Base-by-base conservation (phyloP, 2,888 invertebrate species). In the Drosophila peninsularis region DNA sequence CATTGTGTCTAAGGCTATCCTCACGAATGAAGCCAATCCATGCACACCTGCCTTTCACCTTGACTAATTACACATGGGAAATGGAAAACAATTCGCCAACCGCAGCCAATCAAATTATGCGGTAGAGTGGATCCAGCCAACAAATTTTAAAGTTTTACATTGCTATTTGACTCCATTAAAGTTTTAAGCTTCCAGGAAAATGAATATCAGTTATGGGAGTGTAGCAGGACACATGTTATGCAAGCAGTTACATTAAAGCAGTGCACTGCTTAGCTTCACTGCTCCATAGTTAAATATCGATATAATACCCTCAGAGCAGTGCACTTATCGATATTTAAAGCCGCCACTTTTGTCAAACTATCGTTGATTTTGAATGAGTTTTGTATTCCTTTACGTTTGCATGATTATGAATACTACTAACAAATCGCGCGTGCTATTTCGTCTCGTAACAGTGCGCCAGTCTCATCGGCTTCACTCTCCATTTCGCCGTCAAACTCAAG, bases 61-160 rank as follows among this genome's bases (percentile, higher is more conserved):
- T 47, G 7, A 39, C 14, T 4, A 68, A 34, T 49, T 44, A 1
- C 10, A 10, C 10, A n/a, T n/a, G n/a, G 27, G 21, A 30, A 52
- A 19, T 24, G 49, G 17, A 47, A 4, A 41, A 27, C 3, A 14
- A 1, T 0, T n/a, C 7, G 11, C 41, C 9, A 42, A 14, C 27
- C 61, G 7, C 10, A 21, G 13, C 49, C 6, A 63, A 63, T 63
- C 6, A n/a, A 21, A 32, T 63, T 60, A 42, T 17, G 34, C 19
- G 6, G 0, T 19, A 30, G 30, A 30, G 45, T 41, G 49, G 17
- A 61, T 32, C 4, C 30, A n/a, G 5, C 1, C 21, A 5, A n/a
- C 6, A 19, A 30, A 27, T 5, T 2, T 10, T 3, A 21, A 36
- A n/a, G 32, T 13, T 14, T 5, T 1, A 1, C 5, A n/a, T 21